Evolutionary conservation across 2,797 vertebrate species (phyloP).

Genomic region (Notoglanidium macrostoma): DNA sequence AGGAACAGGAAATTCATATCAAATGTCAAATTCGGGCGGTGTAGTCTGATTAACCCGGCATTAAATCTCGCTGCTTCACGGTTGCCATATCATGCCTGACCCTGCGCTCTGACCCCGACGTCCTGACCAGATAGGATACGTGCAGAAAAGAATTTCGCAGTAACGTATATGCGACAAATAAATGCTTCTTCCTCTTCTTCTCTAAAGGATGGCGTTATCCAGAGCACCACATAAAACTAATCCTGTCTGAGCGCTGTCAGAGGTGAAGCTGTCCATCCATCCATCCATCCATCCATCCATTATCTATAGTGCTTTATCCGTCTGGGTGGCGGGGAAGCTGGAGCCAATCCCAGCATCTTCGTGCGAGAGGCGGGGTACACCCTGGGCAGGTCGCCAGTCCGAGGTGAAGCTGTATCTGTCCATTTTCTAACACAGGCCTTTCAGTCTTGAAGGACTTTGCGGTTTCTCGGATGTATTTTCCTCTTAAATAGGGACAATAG

Average conservation of each 20-base stretch:
- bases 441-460: not conserved
- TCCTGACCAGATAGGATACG: not conserved
- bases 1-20: too few relatives aligned
- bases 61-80: not conserved
- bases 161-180: not conserved
- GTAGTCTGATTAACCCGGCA: too few relatives aligned
- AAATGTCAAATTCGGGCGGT: too few relatives aligned
- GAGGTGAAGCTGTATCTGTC: not conserved
- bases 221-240: not conserved
- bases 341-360: too few relatives aligned
- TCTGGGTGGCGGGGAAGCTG: too few relatives aligned
- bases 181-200: not conserved
- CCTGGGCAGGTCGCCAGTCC: too few relatives aligned
- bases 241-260: not conserved
- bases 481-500: not conserved
- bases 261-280: too few relatives aligned
- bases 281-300: too few relatives aligned
- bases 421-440: not conserved
- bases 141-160: not conserved
- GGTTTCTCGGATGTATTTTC: not conserved
- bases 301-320: too few relatives aligned
- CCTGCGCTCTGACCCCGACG: not conserved
- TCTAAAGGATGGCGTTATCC: not conserved
- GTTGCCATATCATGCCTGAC: not conserved
- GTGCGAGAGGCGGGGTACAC: too few relatives aligned